Evolutionary conservation across 2,888 invertebrate genomes (phyloP).

Genomic region (Timema podura): DNA sequence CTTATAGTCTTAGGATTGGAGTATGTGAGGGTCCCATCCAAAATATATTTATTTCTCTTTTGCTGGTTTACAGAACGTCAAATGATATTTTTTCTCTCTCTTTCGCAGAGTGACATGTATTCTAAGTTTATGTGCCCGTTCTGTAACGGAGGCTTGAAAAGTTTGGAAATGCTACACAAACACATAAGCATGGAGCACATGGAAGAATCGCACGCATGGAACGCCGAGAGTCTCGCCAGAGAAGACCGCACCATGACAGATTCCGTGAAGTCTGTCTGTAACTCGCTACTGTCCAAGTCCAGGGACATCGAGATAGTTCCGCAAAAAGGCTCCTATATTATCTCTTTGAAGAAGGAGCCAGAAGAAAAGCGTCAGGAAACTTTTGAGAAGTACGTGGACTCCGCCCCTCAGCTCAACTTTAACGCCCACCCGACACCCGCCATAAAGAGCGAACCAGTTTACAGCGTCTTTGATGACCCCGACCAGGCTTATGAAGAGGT

Average conservation of each 20-base stretch:
- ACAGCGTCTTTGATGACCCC: conserved; percentile 7
- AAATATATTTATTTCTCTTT: too few relatives aligned
- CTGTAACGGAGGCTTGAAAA: conserved; percentile 15
- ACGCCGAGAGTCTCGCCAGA: too few relatives aligned
- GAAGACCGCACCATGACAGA: too few relatives aligned
- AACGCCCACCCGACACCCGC: neutral
- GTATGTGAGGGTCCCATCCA: too few relatives aligned
- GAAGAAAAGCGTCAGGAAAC: too few relatives aligned
- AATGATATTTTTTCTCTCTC: too few relatives aligned
- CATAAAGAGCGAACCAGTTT: conserved; percentile 1
- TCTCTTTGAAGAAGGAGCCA: conserved; percentile 5
- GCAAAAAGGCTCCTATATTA: conserved; percentile 2
- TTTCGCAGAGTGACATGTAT: conserved; percentile 15
- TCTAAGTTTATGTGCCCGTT: conserved; percentile 13
- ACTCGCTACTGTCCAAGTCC: conserved; percentile 4
- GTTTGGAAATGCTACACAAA: neutral
- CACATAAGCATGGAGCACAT: conserved; percentile 6
- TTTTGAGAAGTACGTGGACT: neutral
- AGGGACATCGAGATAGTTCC: conserved; percentile 1
- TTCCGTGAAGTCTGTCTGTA: too few relatives aligned
- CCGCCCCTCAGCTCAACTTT: too few relatives aligned
- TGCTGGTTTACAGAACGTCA: too few relatives aligned
- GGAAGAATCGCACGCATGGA: too few relatives aligned
- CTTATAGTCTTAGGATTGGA: too few relatives aligned
- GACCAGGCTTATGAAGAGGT: conserved; percentile 1